Evolutionary conservation across 2,888 invertebrate genomes (phyloP).

Genomic region (Mesoligia furuncula): DNA sequence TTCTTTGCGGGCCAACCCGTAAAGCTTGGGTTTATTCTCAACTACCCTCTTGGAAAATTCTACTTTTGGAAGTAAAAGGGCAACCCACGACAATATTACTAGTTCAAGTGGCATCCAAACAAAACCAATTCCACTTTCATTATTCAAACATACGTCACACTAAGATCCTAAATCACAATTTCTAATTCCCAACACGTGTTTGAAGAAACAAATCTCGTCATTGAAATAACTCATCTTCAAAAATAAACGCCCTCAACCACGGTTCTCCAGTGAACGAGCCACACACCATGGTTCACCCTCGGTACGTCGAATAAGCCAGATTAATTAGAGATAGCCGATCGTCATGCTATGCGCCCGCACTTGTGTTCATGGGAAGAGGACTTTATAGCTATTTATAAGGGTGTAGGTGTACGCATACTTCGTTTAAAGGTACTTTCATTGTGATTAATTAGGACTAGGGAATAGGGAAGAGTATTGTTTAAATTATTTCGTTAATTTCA

Average conservation of each 20-base stretch:
- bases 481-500: conserved; percentile 42
- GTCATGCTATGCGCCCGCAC: conserved; percentile 72
- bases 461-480: conserved; percentile 37
- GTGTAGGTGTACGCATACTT: conserved; percentile 3
- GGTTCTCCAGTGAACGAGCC: conserved; percentile 62
- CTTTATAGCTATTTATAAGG: conserved; percentile 52
- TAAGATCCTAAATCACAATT: conserved; percentile 14
- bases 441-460: conserved; percentile 47
- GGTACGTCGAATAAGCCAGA: conserved; percentile 67
- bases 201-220: conserved; percentile 33
- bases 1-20: background rate
- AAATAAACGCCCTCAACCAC: conserved; percentile 42
- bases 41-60: background rate
- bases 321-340: conserved; percentile 84
- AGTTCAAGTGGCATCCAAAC: background rate
- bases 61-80: background rate
- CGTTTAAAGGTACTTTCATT: conserved; percentile 16
- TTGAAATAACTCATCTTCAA: conserved; percentile 51
- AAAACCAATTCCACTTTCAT: background rate
- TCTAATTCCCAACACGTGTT: conserved; percentile 42
- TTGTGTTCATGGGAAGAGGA: conserved; percentile 67
- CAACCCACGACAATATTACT: background rate
- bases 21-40: no score
- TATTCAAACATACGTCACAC: background rate
- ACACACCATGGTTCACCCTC: conserved; percentile 52